phyloP scores from a whole-genome alignment of 2,888 invertebrate species.

The Caenorhabditis imperialis region DNA sequence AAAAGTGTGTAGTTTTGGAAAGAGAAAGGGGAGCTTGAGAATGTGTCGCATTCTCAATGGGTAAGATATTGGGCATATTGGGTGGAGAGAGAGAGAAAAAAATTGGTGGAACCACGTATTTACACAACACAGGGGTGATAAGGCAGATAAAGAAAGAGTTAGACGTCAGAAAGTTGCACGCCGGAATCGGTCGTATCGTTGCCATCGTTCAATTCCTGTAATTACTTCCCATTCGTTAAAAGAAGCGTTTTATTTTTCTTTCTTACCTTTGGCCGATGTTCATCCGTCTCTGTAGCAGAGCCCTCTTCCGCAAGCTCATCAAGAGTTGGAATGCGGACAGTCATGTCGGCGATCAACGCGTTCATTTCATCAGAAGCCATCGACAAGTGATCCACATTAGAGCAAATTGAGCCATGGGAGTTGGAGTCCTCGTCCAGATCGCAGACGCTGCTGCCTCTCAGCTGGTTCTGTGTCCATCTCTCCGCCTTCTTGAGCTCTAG shows the following conservation, averaged over 20 bases:
- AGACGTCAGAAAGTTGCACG: constrained; percentile 56
- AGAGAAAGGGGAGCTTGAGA: constrained; percentile 12
- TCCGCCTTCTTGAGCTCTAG: constrained; percentile 86
- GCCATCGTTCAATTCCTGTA: constrained; percentile 65
- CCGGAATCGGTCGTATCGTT: constrained; percentile 69
- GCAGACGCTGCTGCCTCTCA: constrained; percentile 72
- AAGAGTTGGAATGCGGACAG: constrained; percentile 62
- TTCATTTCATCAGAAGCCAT: constrained; percentile 76
- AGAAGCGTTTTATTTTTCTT: no score
- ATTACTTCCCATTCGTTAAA: constrained; percentile 3
- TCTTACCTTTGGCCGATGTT: constrained; percentile 50
- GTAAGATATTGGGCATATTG: constrained; percentile 40
- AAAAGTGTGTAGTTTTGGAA: constrained; percentile 43
- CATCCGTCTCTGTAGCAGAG: constrained; percentile 58
- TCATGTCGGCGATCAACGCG: constrained; percentile 74
- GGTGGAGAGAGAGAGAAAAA: constrained; percentile 19
- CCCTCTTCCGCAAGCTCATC: constrained; percentile 58
- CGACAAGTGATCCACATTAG: constrained; percentile 71
- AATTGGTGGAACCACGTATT: constrained; percentile 44
- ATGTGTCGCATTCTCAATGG: background rate
- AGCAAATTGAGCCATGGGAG: constrained; percentile 71
- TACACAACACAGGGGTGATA: constrained; percentile 50
- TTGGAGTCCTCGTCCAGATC: constrained; percentile 74
- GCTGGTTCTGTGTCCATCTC: constrained; percentile 74
- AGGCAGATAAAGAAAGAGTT: background rate